These are phyloP conservation scores for Acropora tenuis DNA, from an alignment of 64 coral and sea anemone genomes.

Conservation along the genomic window DNA sequence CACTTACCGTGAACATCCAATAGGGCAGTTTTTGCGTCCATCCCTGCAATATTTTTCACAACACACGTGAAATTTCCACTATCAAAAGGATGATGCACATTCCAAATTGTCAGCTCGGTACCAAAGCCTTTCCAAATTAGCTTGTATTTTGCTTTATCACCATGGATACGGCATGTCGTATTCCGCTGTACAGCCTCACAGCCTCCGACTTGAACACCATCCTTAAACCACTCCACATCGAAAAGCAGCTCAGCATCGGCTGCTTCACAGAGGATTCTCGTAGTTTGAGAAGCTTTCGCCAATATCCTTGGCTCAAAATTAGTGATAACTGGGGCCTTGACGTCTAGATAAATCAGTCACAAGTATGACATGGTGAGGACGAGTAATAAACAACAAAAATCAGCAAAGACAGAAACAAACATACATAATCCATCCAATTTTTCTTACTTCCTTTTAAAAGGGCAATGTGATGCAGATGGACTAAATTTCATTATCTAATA, in stretches of 20 bases:
- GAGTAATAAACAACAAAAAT: not conserved
- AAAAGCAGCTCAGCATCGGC: not conserved
- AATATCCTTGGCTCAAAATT: constrained; percentile 34
- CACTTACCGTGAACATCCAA: constrained; percentile 53
- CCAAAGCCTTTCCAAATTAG: constrained; percentile 12
- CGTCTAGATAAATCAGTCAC: constrained; percentile 2
- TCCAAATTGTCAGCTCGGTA: constrained; percentile 34
- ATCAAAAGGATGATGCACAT: constrained; percentile 43
- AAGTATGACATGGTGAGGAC: not conserved
- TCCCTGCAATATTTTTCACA: constrained; percentile 12
- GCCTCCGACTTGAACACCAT: not conserved
- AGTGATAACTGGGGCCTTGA: constrained; percentile 43
- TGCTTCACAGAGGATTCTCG: constrained; percentile 32
- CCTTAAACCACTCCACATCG: constrained; percentile 55
- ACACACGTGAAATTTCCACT: constrained; percentile 48
- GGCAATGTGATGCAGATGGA: too few relatives aligned
- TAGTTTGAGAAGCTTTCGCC: constrained; percentile 37
- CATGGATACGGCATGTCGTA: not conserved
- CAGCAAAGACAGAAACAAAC: not conserved
- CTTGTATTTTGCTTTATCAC: not conserved
- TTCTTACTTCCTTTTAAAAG: too few relatives aligned
- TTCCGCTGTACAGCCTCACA: constrained; percentile 13
- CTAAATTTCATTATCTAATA: too few relatives aligned
- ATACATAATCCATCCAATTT: too few relatives aligned
- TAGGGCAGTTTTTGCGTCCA: constrained; percentile 6